These are phyloP conservation scores for Prunella strophiata DNA, from an alignment of 2,797 vertebrate species.

Conservation along the genomic window DNA sequence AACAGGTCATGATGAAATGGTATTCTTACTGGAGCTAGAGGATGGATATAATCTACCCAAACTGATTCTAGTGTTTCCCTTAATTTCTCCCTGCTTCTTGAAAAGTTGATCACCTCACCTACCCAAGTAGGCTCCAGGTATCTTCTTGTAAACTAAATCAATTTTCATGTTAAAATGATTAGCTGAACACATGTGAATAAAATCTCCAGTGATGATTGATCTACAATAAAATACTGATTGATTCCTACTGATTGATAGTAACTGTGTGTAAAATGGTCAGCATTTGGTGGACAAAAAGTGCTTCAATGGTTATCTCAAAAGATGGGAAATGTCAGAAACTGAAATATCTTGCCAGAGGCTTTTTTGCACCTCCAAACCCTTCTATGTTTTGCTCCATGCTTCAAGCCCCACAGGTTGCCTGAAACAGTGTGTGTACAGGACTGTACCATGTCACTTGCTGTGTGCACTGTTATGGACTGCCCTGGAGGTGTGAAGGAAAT, in stretches of 20 bases:
- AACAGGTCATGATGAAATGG: not conserved
- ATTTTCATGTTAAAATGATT: not conserved
- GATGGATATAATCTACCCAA: not conserved
- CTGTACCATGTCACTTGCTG: not conserved
- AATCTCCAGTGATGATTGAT: not conserved
- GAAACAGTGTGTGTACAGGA: not conserved
- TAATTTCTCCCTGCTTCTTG: not conserved
- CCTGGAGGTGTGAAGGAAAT: not conserved
- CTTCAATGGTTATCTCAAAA: not conserved
- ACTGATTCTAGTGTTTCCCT: not conserved
- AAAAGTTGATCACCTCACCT: not conserved
- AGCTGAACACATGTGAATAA: not conserved
- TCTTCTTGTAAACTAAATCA: not conserved
- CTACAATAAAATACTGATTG: not conserved
- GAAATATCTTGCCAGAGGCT: not conserved
- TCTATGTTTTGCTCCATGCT: not conserved
- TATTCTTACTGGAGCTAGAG: not conserved
- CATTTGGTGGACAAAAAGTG: not conserved
- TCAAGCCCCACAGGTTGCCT: not conserved
- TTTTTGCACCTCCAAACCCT: not conserved
- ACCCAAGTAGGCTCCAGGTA: not conserved
- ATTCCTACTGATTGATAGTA: not conserved
- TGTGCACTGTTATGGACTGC: not conserved
- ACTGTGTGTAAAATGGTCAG: not conserved
- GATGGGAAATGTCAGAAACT: not conserved